phyloP scores from a whole-genome alignment of 2,113 vertebrate species.

The Melanotaenia duboulayi region DNA sequence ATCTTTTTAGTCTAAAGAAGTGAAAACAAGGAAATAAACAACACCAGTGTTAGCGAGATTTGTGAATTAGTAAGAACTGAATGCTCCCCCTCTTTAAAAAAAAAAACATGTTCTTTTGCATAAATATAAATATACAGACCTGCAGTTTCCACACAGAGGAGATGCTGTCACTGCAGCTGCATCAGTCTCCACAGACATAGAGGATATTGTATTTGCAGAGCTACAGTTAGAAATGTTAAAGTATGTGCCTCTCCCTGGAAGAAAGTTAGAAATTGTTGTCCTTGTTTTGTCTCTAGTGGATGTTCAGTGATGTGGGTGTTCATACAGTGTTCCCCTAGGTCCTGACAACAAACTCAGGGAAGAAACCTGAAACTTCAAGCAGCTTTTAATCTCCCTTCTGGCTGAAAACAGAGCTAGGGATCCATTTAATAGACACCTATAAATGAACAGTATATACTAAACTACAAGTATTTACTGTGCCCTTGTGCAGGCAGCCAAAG shows the following conservation, averaged over 20 bases:
- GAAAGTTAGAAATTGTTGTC: constrained; percentile 1
- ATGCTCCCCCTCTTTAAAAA: too few species aligned
- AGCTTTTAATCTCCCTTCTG: constrained; percentile 1
- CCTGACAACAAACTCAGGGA: constrained; percentile 18
- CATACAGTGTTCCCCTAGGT: constrained; percentile 11
- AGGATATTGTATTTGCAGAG: constrained; percentile 39
- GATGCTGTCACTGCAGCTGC: constrained; percentile 7
- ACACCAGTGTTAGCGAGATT: background rate
- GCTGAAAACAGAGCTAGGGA: background rate
- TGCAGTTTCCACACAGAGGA: constrained; percentile 1
- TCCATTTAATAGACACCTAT: constrained; percentile 12
- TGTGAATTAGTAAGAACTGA: background rate
- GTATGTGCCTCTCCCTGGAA: constrained; percentile 21
- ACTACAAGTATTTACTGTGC: constrained; percentile 7
- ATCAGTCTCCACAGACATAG: constrained; percentile 32
- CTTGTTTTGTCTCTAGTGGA: background rate
- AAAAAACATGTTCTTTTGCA: too few species aligned
- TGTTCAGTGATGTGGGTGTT: background rate
- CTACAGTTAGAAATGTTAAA: constrained; percentile 23
- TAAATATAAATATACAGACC: background rate
- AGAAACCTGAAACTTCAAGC: constrained; percentile 15
- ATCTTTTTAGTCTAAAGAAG: too few species aligned
- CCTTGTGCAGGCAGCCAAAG: background rate
- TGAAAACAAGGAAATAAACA: background rate
- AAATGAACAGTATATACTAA: constrained; percentile 4